Evolutionary conservation across 1,140 invertebrate genomes (phyloP).

Genomic region (Procambarus virginalis): DNA sequence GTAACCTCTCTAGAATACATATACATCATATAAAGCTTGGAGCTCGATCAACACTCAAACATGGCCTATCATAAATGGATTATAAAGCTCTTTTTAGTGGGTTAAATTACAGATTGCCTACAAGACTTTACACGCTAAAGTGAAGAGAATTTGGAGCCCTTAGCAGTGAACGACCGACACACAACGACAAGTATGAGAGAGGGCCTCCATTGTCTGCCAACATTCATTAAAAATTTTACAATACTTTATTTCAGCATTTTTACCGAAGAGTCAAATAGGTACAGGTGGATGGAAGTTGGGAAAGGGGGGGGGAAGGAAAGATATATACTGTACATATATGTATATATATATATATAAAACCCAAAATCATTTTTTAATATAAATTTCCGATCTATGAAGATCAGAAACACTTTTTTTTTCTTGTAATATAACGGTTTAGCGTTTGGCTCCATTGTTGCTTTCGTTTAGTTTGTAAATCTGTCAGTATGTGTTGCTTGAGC

Average conservation of each 20-base stretch:
- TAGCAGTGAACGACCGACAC: conserved; percentile 24
- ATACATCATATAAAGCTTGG: conserved; percentile 45
- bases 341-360: background rate
- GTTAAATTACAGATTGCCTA: conserved; percentile 44
- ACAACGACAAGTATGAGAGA: conserved; percentile 18
- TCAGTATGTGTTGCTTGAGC: background rate
- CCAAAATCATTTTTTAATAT: conserved; percentile 13
- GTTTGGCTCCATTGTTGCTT: background rate
- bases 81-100: conserved; percentile 50
- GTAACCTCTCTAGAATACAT: conserved; percentile 43
- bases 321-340: too few relatives aligned
- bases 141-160: conserved; percentile 23
- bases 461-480: too few relatives aligned
- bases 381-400: background rate
- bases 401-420: too few relatives aligned
- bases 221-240: conserved; percentile 22
- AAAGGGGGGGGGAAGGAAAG: too few relatives aligned
- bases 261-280: background rate
- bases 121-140: conserved; percentile 35
- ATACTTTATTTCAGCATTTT: background rate
- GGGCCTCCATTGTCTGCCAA: background rate
- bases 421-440: background rate
- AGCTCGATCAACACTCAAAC: conserved; percentile 50
- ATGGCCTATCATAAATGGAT: conserved; percentile 36
- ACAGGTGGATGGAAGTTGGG: background rate